Evolutionary conservation across 2,797 vertebrate species (phyloP), one percentile per base, ranked within the genome.

Genomic region (Epinephelus coioides): DNA sequence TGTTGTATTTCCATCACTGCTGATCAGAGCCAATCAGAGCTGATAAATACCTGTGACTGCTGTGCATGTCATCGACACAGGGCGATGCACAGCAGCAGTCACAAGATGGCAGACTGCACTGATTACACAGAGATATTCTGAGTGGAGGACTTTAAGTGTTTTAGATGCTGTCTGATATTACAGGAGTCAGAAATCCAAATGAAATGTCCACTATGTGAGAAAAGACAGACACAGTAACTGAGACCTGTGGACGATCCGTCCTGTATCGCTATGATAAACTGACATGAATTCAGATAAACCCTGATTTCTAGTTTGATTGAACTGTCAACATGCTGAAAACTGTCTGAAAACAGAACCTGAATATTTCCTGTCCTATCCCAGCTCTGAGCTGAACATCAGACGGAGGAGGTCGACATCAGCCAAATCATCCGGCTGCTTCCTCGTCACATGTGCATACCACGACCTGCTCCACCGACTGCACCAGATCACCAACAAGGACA

Each of bases 401-500:
- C 89, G 92, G 73, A 95, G 93, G 90, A 96, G 97, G 88, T 95
- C 97, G 64, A 73, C 91, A 27, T 88, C 92, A 9, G 65, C 87
- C 73, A 83, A 93, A 67, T 77, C 88, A 10, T 60, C 88, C 0
- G 95, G 96, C 60, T 99, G 98, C 82, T 82, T 87, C 30, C 94
- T 99, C 9, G 90, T 95, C 66, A 97, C 97, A 1, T 98, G 97
- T 90, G 86, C 93, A 0, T 91, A 96, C 81, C 96, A 97, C 9
- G 95, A 97, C 49, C 88, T 98, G 90, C 84, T 94, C n/a, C 86
- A 97, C 65, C 84, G 86, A 56, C 85, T 99, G 82, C 89, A 91
- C 87, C 89, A 93, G 67, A 66, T 94, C 1, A 95, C 86, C 7
- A 93, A 92, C 82, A 94, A 91, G 79, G 75, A 90, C 2, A 96